Base-by-base conservation (phyloP, 2,888 invertebrate species). In the Heteromyza rotundicornis region DNA sequence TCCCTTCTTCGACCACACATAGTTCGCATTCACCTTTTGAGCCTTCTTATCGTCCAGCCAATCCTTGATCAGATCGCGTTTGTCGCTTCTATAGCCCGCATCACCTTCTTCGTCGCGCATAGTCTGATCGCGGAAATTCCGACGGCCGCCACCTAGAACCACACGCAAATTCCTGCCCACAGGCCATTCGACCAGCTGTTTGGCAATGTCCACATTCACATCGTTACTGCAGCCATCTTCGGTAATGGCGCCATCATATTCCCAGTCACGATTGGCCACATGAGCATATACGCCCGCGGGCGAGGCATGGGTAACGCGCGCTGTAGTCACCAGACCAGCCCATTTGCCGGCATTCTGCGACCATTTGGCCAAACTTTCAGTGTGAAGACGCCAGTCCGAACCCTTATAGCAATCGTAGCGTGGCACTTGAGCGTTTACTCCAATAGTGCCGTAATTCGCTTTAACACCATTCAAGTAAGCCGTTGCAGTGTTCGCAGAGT, bases 401-500 rank as follows among this genome's bases (percentile, higher is more conserved):
- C 87, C 88, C 0, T 86, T 86, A 1, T 82, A 74, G 73, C 93
- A 93, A 77, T 91, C 88, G 0, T 86, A 86, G 0, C 86, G 83
- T 32, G 80, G 78, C 0, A 91, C 92, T 0, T 86, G 84, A 0
- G 87, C 90, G 51, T 87, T 89, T 0, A 94, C 87, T 0, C 94
- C 94, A 35, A 94, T 85, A 0, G 92, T 92, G 1, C 89, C 90
- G 67, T 75, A 87, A 78, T 93, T 93, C n/a, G 87, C 89, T 83
- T 94, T 94, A 0, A 92, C 89, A 0, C 94, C 94, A 2, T 87
- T 85, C 14, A 93, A 81, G 74, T 91, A 92, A 0, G 94, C 93
- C 0, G 94, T 94, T 0, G 91, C 89, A 1, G 92, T 90, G 73
- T 89, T 90, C 0, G 94, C 94, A 0, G 94, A 94, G 75, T 95